These are phyloP conservation scores for Heliconius ethilla DNA, from an alignment of 2,888 invertebrate species.

Conservation along the genomic window DNA sequence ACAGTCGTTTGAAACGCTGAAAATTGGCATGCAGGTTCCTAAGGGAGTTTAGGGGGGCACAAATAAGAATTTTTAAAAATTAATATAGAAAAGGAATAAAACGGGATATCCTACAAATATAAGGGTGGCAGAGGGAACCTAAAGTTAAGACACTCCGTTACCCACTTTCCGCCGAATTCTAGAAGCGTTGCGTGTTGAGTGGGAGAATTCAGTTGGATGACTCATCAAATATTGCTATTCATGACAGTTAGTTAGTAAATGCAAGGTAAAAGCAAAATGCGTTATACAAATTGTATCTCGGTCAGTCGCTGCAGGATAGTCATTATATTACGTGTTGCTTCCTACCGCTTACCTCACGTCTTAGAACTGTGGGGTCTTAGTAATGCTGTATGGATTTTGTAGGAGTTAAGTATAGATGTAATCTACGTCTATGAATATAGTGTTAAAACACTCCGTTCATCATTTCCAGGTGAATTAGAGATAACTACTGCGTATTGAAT, in stretches of 20 bases:
- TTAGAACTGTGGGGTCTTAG: neutral
- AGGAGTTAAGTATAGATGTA: neutral
- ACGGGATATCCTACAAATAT: too few species aligned
- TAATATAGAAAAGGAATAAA: too few species aligned
- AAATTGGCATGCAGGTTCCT: too few species aligned
- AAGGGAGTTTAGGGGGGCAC: too few species aligned
- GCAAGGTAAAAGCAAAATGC: constrained; percentile 29
- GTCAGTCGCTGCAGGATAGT: constrained; percentile 40
- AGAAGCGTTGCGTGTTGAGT: too few species aligned
- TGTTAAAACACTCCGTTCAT: too few species aligned
- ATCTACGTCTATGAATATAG: neutral
- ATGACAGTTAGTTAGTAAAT: constrained; percentile 7
- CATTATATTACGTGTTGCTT: constrained; percentile 34
- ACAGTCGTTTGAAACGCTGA: too few species aligned
- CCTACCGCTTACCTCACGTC: constrained; percentile 37
- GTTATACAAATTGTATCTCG: constrained; percentile 39
- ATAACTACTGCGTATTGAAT: neutral
- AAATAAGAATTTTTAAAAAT: too few species aligned
- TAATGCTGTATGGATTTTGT: neutral
- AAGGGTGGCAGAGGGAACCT: too few species aligned
- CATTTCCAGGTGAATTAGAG: too few species aligned
- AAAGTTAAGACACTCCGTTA: too few species aligned
- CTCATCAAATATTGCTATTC: constrained; percentile 11
- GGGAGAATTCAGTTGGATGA: neutral
- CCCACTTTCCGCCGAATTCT: too few species aligned